These are phyloP conservation scores for Stegophylla sp. DNA, from an alignment of 2,888 invertebrate species.

Conservation along the genomic window DNA sequence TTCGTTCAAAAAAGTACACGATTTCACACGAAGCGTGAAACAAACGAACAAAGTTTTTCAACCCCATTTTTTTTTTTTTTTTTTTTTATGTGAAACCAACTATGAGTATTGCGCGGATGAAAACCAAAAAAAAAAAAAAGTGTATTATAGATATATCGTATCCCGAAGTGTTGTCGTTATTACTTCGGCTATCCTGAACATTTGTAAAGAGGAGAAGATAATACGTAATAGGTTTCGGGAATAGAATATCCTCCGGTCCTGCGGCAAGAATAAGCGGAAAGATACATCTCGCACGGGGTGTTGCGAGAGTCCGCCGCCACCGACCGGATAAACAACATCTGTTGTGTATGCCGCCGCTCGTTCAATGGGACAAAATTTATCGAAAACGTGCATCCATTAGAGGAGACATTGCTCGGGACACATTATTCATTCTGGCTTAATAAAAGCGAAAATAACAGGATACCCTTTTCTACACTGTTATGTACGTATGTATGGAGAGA, in stretches of 20 bases:
- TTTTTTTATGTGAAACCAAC: neutral
- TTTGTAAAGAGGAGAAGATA: constrained; percentile 10
- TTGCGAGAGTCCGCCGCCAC: constrained; percentile 40
- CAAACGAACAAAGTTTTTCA: too few relatives aligned
- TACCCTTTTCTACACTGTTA: neutral
- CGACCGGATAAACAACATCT: constrained; percentile 56
- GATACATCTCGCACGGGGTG: constrained; percentile 33
- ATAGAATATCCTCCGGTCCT: constrained; percentile 18
- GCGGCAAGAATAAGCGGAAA: neutral
- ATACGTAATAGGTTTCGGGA: constrained; percentile 38
- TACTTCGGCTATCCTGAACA: neutral
- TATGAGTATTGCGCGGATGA: neutral
- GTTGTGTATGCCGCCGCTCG: constrained; percentile 25
- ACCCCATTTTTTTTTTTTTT: neutral
- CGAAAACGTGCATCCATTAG: constrained; percentile 57
- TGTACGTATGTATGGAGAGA: neutral
- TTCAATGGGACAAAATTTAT: constrained; percentile 46
- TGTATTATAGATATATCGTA: neutral
- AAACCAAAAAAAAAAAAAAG: too few relatives aligned
- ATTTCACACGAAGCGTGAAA: too few relatives aligned
- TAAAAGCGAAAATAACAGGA: constrained; percentile 15
- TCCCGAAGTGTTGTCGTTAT: neutral
- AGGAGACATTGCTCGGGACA: constrained; percentile 49
- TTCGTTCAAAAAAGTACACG: too few relatives aligned
- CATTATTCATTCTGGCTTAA: constrained; percentile 32